Evolutionary conservation across 2,797 vertebrate genomes (phyloP), one percentile per base, ranked within the genome.

Genomic region (Sebastes vulpes): DNA sequence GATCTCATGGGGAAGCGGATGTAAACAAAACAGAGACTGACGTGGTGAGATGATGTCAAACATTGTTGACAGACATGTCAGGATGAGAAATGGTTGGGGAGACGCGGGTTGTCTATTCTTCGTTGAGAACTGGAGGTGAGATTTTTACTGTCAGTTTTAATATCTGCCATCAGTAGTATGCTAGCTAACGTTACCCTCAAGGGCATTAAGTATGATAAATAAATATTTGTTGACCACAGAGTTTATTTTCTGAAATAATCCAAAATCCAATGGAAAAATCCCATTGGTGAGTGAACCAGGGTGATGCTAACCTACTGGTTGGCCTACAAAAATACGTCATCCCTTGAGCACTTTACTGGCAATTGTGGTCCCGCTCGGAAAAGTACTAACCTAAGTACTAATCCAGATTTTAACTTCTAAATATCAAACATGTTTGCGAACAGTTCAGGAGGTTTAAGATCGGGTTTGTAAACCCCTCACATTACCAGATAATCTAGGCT

Each of bases 381-480:
- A 59, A 59, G n/a, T 16, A 16, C 35, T 26, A 12, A 64, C 7
- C 2, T 42, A 64, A 46, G 18, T 48, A n/a, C 14, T 25, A 35
- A 42, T 38, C 32, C 1, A 14, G 59, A 42, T 14, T 9, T 61
- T 25, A 42, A 23, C 20, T 23, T 35, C 2, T 82, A 20, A 31
- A 31, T 32, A 59, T 59, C 50, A 69, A 71, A 53, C n/a, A 20
- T 60, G 58, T 60, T 60, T 60, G 29, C 3, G 1, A 32, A 60
- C 2, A 23, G 31, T 59, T 31, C 28, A 58, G 57, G 58, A 60
- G 28, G 58, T 32, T 60, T 0, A 12, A 32, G n/a, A 21, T 18
- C 0, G 3, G 6, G 8, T 58, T 0, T 4, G 56, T 31, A 35
- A 60, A 23, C 11, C 20, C 59, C 12, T 23, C 20, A 38, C 20